Base-by-base conservation (phyloP, 1,140 invertebrate genomes). In the Drosophila sproati region DNA sequence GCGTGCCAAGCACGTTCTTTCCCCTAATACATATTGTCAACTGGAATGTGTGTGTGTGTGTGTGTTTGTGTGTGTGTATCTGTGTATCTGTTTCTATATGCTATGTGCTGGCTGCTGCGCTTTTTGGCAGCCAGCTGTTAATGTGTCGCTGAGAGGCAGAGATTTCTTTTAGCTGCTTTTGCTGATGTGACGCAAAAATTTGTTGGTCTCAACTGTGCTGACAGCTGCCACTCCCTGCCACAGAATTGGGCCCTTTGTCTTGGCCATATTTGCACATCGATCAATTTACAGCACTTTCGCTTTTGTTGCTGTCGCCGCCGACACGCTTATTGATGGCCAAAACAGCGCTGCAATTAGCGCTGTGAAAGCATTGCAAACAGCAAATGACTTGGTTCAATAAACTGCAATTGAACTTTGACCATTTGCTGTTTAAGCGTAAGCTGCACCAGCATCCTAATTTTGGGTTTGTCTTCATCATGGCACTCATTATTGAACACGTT, bases 201-300 rank as follows among this genome's bases (percentile, higher is more conserved):
- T 32, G 28, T 12, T 59, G 45, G 20, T 20, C 32, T 7, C 28
- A 34, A 28, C 12, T 32, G 2, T 45, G 47, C 43, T 47, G 59
- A 12, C 45, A 45, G 54, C 45, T 70, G 69, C 54, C 55, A 28
- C 6, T 32, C 10, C 35, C 51, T 32, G 59, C 54, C 32, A 12
- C 47, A 54, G 28, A 28, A 37, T 12, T 12, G 31, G 8, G 68
- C 10, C 51, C 52, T 74, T 55, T 86, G 77, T 51, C 45, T 62
- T 12, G 6, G n/a, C 5, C 28, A 61, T 71, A 64, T 73, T 81
- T 83, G 64, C 34, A 12, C 67, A 88, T 83, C 73, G 80, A 82
- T 88, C 83, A 83, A 80, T 70, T 87, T 88, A 69, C 83, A 87
- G 83, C 77, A 88, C 83, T 88, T 88, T 87, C 77, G 54, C 68